Evolutionary conservation across 2,113 vertebrate genomes (phyloP).

Genomic region (Oncorhynchus keta): DNA sequence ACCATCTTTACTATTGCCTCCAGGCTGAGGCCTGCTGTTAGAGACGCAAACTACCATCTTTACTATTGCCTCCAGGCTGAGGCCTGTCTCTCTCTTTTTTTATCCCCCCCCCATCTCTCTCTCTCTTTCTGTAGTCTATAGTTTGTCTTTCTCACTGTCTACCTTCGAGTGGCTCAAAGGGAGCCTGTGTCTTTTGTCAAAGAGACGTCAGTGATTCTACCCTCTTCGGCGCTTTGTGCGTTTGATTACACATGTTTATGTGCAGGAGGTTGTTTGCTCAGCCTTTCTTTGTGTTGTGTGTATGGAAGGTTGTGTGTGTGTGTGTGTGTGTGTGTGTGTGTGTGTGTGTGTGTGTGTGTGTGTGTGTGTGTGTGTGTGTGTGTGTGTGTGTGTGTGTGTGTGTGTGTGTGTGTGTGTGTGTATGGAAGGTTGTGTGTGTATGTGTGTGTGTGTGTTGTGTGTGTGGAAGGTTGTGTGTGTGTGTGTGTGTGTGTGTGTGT

Average conservation of each 20-base stretch:
- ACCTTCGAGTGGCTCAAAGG: constrained; percentile 54
- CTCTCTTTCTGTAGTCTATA: neutral
- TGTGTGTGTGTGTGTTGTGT: neutral
- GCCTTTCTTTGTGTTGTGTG: constrained; percentile 27
- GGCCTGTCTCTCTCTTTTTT: constrained; percentile 15
- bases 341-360: too few relatives aligned
- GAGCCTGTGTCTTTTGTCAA: constrained; percentile 57
- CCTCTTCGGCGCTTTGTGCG: constrained; percentile 66
- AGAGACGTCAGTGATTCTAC: constrained; percentile 57
- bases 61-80: constrained; percentile 54
- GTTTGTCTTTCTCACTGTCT: too few relatives aligned
- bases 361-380: too few relatives aligned
- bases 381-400: neutral
- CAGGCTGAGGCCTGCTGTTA: constrained; percentile 19
- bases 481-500: neutral
- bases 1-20: constrained; percentile 45
- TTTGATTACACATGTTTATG: constrained; percentile 51
- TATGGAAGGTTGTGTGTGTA: too few relatives aligned
- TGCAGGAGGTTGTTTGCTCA: constrained; percentile 61
- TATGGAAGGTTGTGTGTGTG: constrained; percentile 7
- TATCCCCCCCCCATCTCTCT: neutral
- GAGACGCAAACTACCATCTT: neutral
- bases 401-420: too few relatives aligned
- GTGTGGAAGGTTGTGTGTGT: too few relatives aligned
- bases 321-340: constrained; percentile 30